Conservation (phyloP, 2,888 invertebrate species). For the Acanthococcus lagerstroemiae region DNA sequence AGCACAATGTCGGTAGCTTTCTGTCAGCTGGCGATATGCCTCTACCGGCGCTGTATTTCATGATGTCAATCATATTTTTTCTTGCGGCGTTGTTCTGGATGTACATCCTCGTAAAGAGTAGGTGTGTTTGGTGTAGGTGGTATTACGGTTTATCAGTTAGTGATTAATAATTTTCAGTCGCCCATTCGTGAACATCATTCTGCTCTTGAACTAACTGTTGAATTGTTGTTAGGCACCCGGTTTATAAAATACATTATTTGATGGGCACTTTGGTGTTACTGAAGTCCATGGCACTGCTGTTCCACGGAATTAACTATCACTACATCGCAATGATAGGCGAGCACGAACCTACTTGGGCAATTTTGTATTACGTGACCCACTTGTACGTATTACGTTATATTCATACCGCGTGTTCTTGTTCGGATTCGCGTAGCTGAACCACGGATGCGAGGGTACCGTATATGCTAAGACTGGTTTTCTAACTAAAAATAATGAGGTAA, state of each 20-base stretch:
- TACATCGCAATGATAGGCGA: slow-evolving; percentile 87
- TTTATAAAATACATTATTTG: slow-evolving; percentile 91
- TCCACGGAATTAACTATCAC: slow-evolving; percentile 90
- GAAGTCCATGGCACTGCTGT: slow-evolving; percentile 82
- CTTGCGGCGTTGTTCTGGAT: slow-evolving; percentile 88
- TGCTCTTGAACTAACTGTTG: slow-evolving; percentile 22
- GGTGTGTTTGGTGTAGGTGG: slow-evolving; percentile 46
- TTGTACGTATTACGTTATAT: slow-evolving; percentile 54
- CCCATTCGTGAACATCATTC: slow-evolving; percentile 23
- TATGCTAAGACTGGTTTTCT: not conserved
- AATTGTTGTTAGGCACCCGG: slow-evolving; percentile 53
- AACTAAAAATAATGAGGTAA: no score
- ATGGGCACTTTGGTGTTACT: slow-evolving; percentile 90
- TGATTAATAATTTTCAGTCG: slow-evolving; percentile 8
- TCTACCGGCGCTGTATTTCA: slow-evolving; percentile 79
- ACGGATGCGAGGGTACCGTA: not conserved
- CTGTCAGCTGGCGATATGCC: slow-evolving; percentile 96
- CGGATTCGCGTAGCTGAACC: not conserved
- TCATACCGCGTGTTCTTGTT: not conserved
- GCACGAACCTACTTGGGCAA: slow-evolving; percentile 95
- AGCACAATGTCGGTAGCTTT: slow-evolving; percentile 74
- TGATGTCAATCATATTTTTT: slow-evolving; percentile 82
- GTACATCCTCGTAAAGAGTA: slow-evolving; percentile 69
- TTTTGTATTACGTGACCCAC: slow-evolving; percentile 95
- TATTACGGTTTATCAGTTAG: no score